Percentiles rank a stretch among this genome's conserved stretches.
Conservation (phyloP, 2,888 invertebrate genomes). For the Orchesella flavescens region DNA sequence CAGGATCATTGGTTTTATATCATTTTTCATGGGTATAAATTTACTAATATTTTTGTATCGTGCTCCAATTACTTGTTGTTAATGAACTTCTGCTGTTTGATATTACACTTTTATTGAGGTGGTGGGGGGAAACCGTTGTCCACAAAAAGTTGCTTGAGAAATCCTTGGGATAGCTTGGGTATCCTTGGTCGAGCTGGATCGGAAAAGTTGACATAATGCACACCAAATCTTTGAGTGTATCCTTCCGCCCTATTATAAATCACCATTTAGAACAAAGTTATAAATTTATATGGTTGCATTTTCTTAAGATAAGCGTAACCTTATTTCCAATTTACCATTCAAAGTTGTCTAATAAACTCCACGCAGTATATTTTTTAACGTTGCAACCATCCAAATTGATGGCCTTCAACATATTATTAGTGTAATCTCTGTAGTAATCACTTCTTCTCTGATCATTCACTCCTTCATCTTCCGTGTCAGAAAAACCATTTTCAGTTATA, state of each 20-base stretch:
- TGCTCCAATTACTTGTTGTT: too few species aligned
- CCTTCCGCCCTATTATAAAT: constrained; percentile 24
- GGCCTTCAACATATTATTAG: constrained; percentile 69
- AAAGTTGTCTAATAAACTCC: constrained; percentile 68
- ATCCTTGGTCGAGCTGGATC: constrained; percentile 55
- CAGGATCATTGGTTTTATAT: too few species aligned
- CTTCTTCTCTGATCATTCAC: constrained; percentile 59
- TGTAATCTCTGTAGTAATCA: constrained; percentile 66
- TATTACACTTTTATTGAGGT: too few species aligned
- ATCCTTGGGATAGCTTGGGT: constrained; percentile 65
- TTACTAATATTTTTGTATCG: too few species aligned
- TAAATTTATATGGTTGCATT: neutral
- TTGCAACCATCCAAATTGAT: constrained; percentile 67
- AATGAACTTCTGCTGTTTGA: too few species aligned
- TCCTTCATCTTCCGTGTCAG: constrained; percentile 56
- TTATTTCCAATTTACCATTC: constrained; percentile 59
- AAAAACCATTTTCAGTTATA: constrained; percentile 69
- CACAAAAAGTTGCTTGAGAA: constrained; percentile 60
- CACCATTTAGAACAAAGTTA: neutral
- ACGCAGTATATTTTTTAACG: constrained; percentile 65
- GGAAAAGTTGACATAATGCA: constrained; percentile 68
- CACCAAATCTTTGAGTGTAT: constrained; percentile 68
- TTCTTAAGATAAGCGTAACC: too few species aligned
- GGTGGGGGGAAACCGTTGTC: constrained; percentile 68
- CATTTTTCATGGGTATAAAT: too few species aligned